These are phyloP conservation scores for Sapajus apella DNA, from an alignment of 2,113 vertebrate species.

Conservation along the genomic window DNA sequence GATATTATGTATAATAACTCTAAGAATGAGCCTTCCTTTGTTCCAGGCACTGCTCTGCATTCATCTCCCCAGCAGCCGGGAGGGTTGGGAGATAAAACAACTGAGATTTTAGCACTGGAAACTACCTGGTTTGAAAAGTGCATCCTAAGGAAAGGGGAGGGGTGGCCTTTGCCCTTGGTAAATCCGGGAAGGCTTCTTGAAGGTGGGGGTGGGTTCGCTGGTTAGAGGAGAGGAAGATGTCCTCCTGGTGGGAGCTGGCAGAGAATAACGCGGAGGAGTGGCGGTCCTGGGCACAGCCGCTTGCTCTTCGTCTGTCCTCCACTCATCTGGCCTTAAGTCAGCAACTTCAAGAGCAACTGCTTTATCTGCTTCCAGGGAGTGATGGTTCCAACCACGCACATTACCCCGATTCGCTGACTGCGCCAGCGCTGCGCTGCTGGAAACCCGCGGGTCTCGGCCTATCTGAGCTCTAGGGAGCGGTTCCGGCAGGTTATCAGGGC, in stretches of 20 bases:
- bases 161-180: background rate
- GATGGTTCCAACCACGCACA: background rate
- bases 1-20: background rate
- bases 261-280: background rate
- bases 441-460: background rate
- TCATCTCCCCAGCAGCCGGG: background rate
- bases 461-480: constrained; percentile 29
- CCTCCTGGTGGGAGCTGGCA: background rate
- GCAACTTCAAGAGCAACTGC: background rate
- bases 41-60: background rate
- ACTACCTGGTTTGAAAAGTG: background rate
- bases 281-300: background rate
- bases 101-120: background rate
- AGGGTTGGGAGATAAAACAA: background rate
- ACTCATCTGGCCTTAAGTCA: background rate
- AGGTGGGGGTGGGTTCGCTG: background rate
- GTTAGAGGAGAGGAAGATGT: background rate
- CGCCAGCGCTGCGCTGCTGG: background rate
- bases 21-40: background rate
- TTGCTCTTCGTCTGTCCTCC: background rate
- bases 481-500: background rate
- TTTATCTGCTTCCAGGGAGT: background rate
- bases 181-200: background rate
- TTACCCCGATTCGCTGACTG: background rate
- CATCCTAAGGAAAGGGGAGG: background rate